phyloP scores from a whole-genome alignment of 2,888 invertebrate genomes.

The Phyllotreta striolata region DNA sequence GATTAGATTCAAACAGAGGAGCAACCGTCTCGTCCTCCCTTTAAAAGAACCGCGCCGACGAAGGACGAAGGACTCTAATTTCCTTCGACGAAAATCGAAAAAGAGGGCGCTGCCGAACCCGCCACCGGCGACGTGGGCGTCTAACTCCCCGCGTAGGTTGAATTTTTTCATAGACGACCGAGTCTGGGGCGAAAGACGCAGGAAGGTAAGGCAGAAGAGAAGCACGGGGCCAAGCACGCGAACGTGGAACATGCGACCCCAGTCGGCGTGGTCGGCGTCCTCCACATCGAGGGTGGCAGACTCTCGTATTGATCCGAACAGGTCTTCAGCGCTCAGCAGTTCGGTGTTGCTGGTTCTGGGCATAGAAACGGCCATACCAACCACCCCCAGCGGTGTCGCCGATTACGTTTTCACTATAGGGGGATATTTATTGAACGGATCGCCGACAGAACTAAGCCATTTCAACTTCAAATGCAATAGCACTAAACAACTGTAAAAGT shows the following conservation, averaged over 20 bases:
- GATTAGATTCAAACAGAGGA: no score
- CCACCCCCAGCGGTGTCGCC: conserved; percentile 13
- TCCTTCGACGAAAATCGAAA: conserved; percentile 7
- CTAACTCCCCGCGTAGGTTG: conserved; percentile 22
- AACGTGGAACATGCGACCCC: conserved; percentile 10
- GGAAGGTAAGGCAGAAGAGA: conserved; percentile 12
- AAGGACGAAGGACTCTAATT: conserved; percentile 3
- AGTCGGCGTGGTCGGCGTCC: conserved; percentile 7
- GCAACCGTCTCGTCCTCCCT: no score
- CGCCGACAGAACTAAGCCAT: not conserved
- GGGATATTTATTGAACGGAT: not conserved
- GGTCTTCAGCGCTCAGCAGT: conserved; percentile 36
- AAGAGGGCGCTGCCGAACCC: not conserved
- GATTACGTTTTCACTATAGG: not conserved
- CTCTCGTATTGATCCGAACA: conserved; percentile 40
- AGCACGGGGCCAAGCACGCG: conserved; percentile 11
- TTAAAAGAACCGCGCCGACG: not conserved
- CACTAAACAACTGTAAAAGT: no score
- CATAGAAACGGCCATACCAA: conserved; percentile 21
- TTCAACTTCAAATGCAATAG: no score
- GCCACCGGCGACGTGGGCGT: conserved; percentile 10
- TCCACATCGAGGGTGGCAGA: conserved; percentile 36
- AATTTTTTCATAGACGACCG: conserved; percentile 24
- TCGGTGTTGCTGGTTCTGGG: conserved; percentile 37
- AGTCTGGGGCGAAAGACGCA: conserved; percentile 14